Evolutionary conservation across 2,888 invertebrate genomes (phyloP), one percentile per base, ranked within the genome.

Genomic region (Drosophila anceps): DNA sequence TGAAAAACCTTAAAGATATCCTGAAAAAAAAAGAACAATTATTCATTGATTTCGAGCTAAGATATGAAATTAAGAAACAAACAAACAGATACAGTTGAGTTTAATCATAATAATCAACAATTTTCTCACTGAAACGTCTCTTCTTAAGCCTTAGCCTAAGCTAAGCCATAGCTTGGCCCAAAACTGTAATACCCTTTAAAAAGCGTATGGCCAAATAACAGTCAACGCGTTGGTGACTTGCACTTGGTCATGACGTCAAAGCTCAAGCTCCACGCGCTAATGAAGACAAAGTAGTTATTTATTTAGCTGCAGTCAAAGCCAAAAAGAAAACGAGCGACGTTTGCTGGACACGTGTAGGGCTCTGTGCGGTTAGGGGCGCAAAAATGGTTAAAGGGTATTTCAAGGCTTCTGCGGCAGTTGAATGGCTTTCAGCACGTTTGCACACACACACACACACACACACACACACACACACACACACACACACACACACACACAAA

Each of bases 241-340:
- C 69, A 73, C 43, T 70, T 78, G 76, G 64, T 39, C 44, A 35
- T 84, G 83, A 84, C 83, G 83, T 84, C 85, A 87, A 82, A 67
- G 77, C 43, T 63, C 39, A 39, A 69, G 61, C 51, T 39, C 57
- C 54, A 48, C 63, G 54, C 70, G 63, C 65, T 87, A 84, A 84
- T 84, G 83, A 80, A 84, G 82, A 88, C 73, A 76, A 76, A 87
- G 69, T 82, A 69, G 69, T 81, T 83, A 73, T 72, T 71, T 75
- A 67, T 69, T 68, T 75, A 58, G 44, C 71, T 74, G 79, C 75
- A 65, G 46, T 33, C n/a, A n/a, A 29, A 29, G 13, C 33, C 55
- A 18, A 35, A 54, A 37, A 69, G 62, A 48, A 37, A 43, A 9
- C 33, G 5, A 53, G 20, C 53, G 35, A 37, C 37, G 37, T 50